phyloP scores from a whole-genome alignment of 2,888 invertebrate genomes.

The Odontomyia ornata region DNA sequence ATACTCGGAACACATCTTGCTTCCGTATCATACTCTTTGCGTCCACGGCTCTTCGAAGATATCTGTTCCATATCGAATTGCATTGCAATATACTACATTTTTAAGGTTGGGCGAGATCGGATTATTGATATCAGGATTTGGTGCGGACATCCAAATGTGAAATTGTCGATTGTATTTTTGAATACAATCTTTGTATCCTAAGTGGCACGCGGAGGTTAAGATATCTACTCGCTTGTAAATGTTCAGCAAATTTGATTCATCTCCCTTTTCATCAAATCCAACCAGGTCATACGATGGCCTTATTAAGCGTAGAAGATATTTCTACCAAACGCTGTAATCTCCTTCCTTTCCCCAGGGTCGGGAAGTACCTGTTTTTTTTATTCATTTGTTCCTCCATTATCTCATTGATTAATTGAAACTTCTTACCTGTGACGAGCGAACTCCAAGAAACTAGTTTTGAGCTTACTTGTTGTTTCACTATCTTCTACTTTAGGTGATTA shows the following conservation, averaged over 20 bases:
- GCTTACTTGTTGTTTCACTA: constrained; percentile 85
- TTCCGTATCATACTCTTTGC: constrained; percentile 81
- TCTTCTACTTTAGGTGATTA: no score
- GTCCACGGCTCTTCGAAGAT: constrained; percentile 76
- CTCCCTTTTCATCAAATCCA: constrained; percentile 73
- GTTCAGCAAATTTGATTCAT: constrained; percentile 70
- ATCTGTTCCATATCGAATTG: constrained; percentile 79
- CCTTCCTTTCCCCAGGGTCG: no score
- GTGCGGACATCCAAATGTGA: constrained; percentile 76
- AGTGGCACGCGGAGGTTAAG: constrained; percentile 77
- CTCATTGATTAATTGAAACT: no score
- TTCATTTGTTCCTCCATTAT: no score
- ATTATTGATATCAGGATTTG: constrained; percentile 77
- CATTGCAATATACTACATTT: constrained; percentile 86
- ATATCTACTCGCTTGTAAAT: constrained; percentile 78
- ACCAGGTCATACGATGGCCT: constrained; percentile 73
- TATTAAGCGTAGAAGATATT: constrained; percentile 73
- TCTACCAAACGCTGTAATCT: constrained; percentile 75
- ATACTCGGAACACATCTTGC: constrained; percentile 82
- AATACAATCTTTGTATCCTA: constrained; percentile 79
- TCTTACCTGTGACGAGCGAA: no score
- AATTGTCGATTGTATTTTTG: constrained; percentile 77
- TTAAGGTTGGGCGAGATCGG: constrained; percentile 88
- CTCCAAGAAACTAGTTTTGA: no score
- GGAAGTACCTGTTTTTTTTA: constrained; percentile 69